phyloP scores from a whole-genome alignment of 2,888 invertebrate genomes.

The Diaprepes abbreviatus region DNA sequence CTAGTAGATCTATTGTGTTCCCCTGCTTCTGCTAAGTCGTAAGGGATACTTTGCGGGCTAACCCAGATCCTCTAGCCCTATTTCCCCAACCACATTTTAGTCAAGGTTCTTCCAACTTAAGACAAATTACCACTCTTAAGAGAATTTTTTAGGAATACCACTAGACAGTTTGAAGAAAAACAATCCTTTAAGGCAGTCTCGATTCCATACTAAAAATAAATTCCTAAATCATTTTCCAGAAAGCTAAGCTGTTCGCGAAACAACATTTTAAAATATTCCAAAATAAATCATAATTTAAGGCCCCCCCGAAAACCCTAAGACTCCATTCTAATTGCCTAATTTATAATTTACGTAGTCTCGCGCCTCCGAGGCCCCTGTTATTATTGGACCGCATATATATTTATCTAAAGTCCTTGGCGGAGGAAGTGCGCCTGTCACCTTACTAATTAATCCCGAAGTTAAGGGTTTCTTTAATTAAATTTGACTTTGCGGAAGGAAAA shows the following conservation, averaged over 20 bases:
- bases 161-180: no score
- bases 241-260: not conserved
- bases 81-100: no score
- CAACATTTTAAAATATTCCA: constrained; percentile 28
- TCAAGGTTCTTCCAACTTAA: no score
- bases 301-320: constrained; percentile 32
- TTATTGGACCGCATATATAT: constrained; percentile 48
- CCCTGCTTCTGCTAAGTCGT: no score
- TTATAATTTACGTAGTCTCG: constrained; percentile 46
- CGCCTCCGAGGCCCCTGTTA: constrained; percentile 46
- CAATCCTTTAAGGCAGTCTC: no score
- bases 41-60: no score
- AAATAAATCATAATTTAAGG: constrained; percentile 48
- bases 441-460: constrained; percentile 47
- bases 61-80: no score
- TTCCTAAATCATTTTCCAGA: no score
- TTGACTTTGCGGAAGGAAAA: constrained; percentile 48
- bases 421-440: constrained; percentile 48
- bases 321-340: constrained; percentile 47
- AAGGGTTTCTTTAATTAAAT: constrained; percentile 50
- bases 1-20: no score
- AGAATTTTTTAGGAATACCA: no score
- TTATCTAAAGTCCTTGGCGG: constrained; percentile 47
- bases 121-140: no score
- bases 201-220: no score